Base-by-base conservation (phyloP, 2,113 vertebrate species). In the Myiopsitta monachus region DNA sequence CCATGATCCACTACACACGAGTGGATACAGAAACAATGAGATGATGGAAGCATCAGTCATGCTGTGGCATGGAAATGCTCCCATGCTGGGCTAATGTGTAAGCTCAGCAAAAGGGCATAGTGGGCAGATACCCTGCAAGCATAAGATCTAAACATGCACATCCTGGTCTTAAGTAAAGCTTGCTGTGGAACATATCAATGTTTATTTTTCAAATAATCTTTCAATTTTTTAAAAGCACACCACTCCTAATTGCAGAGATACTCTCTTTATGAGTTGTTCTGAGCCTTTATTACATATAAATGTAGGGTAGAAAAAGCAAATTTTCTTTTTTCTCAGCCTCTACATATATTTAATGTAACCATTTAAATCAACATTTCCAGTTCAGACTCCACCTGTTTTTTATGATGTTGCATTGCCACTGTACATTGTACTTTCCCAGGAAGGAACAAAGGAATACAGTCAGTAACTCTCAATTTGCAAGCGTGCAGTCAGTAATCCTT, bases 61-160 rank as follows among this genome's bases (percentile, higher is more conserved):
- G 0, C 24, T 24, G 28, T n/a, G 76, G 46, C 41, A 44, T 14
- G 49, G 49, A 62, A 80, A 82, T 18, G 41, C n/a, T 88, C 49
- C 36, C 73, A 33, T 0, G 0, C 0, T 33, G 61, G 64, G 61
- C 43, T 83, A 26, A 36, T 3, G 49, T 31, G n/a, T 30, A 21
- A 70, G 31, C 83, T 41, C 52, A 31, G n/a, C 3, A 2, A 67
- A 86, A 36, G 0, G 0, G 6, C 14, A n/a, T 3, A 54, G 83
- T 3, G 11, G 46, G 26, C 49, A 66, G 0, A 4, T 3, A 28
- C 31, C 36, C 79, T 70, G 55, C 23, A 78, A 66, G 7, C 41
- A 38, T 26, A 0, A 0, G 10, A 64, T 31, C 14, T 55, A 84
- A 76, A 51, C 31, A 16, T 4, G 9, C 18, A 57, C 14, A 23